Conservation (phyloP, 2,888 invertebrate genomes). For the Proisotoma minuta region DNA sequence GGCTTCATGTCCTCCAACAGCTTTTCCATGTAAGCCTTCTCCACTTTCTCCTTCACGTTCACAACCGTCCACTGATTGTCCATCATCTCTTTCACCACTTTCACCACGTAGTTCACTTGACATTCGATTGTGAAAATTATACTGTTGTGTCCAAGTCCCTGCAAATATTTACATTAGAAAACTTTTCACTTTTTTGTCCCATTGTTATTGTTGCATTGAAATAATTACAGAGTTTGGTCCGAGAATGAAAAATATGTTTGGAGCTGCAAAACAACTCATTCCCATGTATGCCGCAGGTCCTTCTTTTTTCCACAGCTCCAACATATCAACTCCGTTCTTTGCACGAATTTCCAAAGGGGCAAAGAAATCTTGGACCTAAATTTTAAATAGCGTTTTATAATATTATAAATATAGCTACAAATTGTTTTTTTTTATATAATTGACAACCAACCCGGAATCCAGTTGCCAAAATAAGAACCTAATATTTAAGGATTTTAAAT, state of each 20-base stretch:
- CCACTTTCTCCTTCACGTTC: slow-evolving; percentile 20
- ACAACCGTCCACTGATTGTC: slow-evolving; percentile 11
- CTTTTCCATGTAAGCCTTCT: slow-evolving; percentile 24
- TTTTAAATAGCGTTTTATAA: too few relatives aligned
- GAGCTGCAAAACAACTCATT: slow-evolving; percentile 13
- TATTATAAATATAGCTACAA: neutral
- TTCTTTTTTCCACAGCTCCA: slow-evolving; percentile 30
- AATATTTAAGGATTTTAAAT: neutral
- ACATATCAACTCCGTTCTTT: slow-evolving; percentile 20
- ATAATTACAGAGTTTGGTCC: slow-evolving; percentile 42
- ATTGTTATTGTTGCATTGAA: neutral
- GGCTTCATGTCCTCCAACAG: slow-evolving; percentile 16
- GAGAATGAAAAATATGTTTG: slow-evolving; percentile 36
- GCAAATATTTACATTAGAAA: too few relatives aligned
- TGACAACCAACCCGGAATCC: too few relatives aligned
- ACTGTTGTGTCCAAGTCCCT: slow-evolving; percentile 29
- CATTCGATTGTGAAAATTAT: slow-evolving; percentile 32
- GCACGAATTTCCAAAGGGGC: slow-evolving; percentile 33
- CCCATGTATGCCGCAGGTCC: slow-evolving; percentile 34
- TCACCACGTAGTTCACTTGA: slow-evolving; percentile 30
- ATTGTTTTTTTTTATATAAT: too few relatives aligned
- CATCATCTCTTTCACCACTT: slow-evolving; percentile 31
- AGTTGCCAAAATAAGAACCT: slow-evolving; percentile 40
- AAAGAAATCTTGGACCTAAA: slow-evolving; percentile 40
- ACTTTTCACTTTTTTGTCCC: too few relatives aligned